Evolutionary conservation across 2,113 vertebrate species (phyloP).

Genomic region (Rhegmatorhina hoffmannsi): DNA sequence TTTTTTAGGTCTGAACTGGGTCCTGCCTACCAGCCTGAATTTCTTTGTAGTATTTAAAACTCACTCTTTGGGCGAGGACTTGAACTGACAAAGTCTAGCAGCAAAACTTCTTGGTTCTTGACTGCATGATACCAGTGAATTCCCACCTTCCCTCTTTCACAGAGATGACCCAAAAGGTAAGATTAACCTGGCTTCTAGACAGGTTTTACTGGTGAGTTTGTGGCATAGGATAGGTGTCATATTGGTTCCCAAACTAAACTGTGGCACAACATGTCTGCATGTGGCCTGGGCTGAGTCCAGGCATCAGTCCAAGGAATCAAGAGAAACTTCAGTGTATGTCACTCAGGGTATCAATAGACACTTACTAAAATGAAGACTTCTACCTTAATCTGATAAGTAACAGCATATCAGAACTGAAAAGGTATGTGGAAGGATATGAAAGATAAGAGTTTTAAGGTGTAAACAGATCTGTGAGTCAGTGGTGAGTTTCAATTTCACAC

Average conservation of each 20-base stretch:
- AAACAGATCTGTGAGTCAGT: background rate
- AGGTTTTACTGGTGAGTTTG: background rate
- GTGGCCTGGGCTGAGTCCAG: background rate
- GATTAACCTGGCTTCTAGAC: background rate
- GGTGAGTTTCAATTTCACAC: background rate
- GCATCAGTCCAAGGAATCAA: background rate
- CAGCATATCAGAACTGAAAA: background rate
- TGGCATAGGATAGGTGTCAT: background rate
- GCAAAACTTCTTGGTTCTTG: background rate
- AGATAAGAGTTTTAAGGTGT: background rate
- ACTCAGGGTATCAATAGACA: background rate
- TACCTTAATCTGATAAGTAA: background rate
- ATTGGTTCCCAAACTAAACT: background rate
- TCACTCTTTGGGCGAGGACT: background rate
- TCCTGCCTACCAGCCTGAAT: background rate
- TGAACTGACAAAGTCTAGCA: background rate
- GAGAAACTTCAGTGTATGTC: background rate
- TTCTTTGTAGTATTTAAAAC: background rate
- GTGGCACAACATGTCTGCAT: background rate
- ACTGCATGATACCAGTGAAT: background rate
- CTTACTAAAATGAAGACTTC: background rate
- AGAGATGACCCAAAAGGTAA: background rate
- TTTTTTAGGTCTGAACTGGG: slow-evolving; percentile 2
- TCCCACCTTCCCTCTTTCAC: background rate
- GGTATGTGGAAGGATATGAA: background rate